Base-by-base conservation (phyloP, 1,140 invertebrate genomes). In the Musca domestica region DNA sequence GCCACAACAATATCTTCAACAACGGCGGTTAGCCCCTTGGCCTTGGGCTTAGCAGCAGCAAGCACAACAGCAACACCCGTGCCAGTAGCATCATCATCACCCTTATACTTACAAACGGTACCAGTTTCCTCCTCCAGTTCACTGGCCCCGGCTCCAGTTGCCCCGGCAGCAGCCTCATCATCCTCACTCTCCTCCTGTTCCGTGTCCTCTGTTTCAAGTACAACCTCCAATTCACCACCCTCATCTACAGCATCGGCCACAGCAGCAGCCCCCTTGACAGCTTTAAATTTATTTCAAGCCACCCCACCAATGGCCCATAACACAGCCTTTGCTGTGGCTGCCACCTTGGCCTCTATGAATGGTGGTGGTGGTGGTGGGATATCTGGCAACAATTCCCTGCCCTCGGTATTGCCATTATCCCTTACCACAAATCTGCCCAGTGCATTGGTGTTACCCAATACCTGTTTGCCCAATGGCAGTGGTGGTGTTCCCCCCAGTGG, bases 391-490 rank as follows among this genome's bases (percentile, higher is more conserved):
- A 41, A 41, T 41, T 10, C 34, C 4, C 34, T 41, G 10, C 34
- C 34, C 10, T 41, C 34, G 34, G 34, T 41, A 41, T 41, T 41
- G 10, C 2, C 17, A 52, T 10, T 22, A 52, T 22, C 22, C 14
- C 52, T 56, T 25, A 15, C 4, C 23, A 27, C 23, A 12, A 56
- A n/a, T n/a, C 10, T 61, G 56, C 56, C 56, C 17, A 61, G 56
- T 61, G 56, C 56, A 41, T 34, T 61, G 56, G 56, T 61, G n/a
- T 34, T 61, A 61, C 56, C 56, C 20, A 61, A 61, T 34, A 61
- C 56, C 19, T 61, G 56, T 61, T 12, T 51, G 12, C n/a, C 3
- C 3, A 51, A n/a, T 5, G 48, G n/a, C 3, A 12, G 48, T 3
- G 48, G 48, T 20, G 48, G 48, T 12, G 6, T 23, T 22, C 19